Conservation (phyloP, 2,888 invertebrate genomes). For the Latrodectus elegans region DNA sequence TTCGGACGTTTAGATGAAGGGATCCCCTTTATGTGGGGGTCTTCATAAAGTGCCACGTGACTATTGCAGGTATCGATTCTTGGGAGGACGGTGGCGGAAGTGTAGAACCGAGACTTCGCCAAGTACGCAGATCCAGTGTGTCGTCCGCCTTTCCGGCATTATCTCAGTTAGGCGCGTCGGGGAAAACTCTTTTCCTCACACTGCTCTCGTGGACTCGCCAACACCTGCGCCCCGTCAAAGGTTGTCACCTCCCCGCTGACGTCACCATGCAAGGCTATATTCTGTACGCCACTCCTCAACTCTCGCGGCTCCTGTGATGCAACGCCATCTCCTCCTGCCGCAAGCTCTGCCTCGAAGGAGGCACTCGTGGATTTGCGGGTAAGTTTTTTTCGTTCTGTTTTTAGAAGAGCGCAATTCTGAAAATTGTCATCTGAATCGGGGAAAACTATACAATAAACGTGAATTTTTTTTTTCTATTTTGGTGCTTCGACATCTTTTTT, state of each 20-base stretch:
- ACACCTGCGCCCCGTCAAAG: constrained; percentile 15
- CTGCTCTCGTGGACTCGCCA: constrained; percentile 9
- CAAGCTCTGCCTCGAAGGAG: constrained; percentile 76
- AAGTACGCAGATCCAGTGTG: not conserved
- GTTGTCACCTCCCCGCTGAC: constrained; percentile 13
- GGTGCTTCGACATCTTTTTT: too few species aligned
- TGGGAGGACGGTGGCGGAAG: not conserved
- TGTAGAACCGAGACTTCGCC: not conserved
- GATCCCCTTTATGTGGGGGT: not conserved
- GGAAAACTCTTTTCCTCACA: constrained; percentile 11
- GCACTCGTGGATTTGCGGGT: constrained; percentile 87
- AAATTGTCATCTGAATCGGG: too few species aligned
- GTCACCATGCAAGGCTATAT: constrained; percentile 2
- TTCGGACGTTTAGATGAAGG: not conserved
- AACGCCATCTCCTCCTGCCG: constrained; percentile 44
- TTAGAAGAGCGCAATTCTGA: not conserved
- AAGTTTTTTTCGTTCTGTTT: constrained; percentile 68
- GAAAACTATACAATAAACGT: too few species aligned
- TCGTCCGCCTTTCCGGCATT: constrained; percentile 7
- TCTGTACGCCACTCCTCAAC: not conserved
- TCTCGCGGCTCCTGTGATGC: constrained; percentile 6
- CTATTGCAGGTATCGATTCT: constrained; percentile 13
- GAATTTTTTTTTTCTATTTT: too few species aligned
- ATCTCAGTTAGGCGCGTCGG: not conserved
- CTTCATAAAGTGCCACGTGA: constrained; percentile 1